Evolutionary conservation across 2,888 invertebrate genomes (phyloP), one percentile per base, ranked within the genome.

Genomic region (Heliconius sara): DNA sequence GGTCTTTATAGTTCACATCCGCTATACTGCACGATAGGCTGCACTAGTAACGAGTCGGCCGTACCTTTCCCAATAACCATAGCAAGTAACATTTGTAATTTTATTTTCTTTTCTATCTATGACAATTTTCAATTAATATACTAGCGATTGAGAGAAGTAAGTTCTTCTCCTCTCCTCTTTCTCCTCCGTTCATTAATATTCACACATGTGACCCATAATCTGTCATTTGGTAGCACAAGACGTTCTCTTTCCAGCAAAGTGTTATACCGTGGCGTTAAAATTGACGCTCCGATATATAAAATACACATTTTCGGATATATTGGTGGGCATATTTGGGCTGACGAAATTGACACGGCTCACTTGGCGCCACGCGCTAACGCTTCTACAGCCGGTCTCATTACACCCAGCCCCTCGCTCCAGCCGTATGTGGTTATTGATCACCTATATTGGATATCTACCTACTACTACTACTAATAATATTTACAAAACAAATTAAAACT

Each of bases 351-450:
- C 90, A 93, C 91, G 93, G 91, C 87, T 93, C 88, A 91, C 87
- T 92, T 89, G 89, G 80, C 85, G 86, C 88, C 87, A 92, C 93
- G 94, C 94, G 91, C 92, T 90, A 92, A 90, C 93, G 93, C 93
- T 88, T 91, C 87, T 86, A 83, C 87, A 85, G 86, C 88, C 91
- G 90, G 86, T 90, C 92, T 93, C 93, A 93, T 94, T 93, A 94
- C 89, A 86, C 85, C 84, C 85, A 85, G 84, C 86, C 89, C 88
- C 86, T 86, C 86, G 84, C 84, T 88, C 87, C 87, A 85, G 87
- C 87, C 87, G 86, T 82, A 81, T 88, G 86, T 84, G 84, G 87
- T 88, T 91, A 91, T 92, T 89, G 91, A 92, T 92, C 91, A 90
- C 89, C 89, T 90, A 90, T 88, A 84, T 85, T 85, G 85, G 87